phyloP scores from a whole-genome alignment of 2,888 invertebrate species.

The Sepioteuthis lessoniana region DNA sequence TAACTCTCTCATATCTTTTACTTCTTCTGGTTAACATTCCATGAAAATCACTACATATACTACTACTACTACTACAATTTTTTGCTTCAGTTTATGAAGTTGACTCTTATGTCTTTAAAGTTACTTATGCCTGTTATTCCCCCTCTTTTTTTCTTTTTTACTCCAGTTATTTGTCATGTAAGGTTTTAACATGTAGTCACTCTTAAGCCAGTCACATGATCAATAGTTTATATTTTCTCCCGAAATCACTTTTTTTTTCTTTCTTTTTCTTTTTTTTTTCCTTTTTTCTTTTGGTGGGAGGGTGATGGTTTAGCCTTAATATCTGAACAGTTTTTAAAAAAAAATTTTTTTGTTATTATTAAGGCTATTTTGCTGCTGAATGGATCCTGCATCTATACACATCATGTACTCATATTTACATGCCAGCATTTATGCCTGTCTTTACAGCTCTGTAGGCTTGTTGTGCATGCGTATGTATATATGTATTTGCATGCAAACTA shows the following conservation, averaged over 20 bases:
- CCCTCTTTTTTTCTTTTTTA: too few species aligned
- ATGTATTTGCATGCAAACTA: constrained; percentile 21
- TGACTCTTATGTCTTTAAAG: too few species aligned
- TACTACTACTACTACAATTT: too few species aligned
- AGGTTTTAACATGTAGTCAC: too few species aligned
- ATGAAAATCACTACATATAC: too few species aligned
- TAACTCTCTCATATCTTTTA: too few species aligned
- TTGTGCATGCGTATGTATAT: neutral
- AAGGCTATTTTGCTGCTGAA: neutral
- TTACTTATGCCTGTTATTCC: too few species aligned
- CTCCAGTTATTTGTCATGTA: too few species aligned
- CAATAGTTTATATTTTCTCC: neutral
- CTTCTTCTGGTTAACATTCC: too few species aligned
- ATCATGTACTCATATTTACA: neutral
- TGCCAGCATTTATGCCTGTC: neutral
- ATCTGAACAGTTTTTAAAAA: neutral
- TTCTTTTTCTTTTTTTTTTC: neutral
- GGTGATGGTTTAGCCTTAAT: neutral
- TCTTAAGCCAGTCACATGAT: neutral
- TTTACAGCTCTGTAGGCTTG: neutral
- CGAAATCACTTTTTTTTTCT: neutral
- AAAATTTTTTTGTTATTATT: neutral
- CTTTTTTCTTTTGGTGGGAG: neutral
- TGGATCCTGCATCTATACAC: neutral
- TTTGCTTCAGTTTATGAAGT: too few species aligned